These are phyloP conservation scores for Chaetodon auriga DNA, from an alignment of 2,113 vertebrate species.

Conservation along the genomic window DNA sequence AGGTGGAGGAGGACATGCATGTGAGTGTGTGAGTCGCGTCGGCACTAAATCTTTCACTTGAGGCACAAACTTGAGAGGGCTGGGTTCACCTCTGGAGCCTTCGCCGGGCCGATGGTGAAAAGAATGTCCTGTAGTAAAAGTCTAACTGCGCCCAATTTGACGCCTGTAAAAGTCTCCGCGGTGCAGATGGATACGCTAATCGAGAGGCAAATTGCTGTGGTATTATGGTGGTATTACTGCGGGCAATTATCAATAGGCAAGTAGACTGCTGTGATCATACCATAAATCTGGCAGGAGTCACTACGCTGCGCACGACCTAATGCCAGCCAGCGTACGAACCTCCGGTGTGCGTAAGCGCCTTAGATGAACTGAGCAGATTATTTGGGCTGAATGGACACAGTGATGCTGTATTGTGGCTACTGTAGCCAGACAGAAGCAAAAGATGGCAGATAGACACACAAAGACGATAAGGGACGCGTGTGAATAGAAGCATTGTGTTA, in stretches of 20 bases:
- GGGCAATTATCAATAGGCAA: slow-evolving; percentile 68
- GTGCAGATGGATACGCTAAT: slow-evolving; percentile 74
- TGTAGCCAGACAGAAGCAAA: slow-evolving; percentile 47
- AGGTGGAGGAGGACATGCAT: slow-evolving; percentile 35
- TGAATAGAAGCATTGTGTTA: slow-evolving; percentile 62
- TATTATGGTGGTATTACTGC: slow-evolving; percentile 64
- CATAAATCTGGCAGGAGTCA: slow-evolving; percentile 53
- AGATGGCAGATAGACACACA: slow-evolving; percentile 52
- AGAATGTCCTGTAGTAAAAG: slow-evolving; percentile 69
- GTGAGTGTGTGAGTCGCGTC: slow-evolving; percentile 28
- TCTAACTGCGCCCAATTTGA: slow-evolving; percentile 70
- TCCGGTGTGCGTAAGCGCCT: slow-evolving; percentile 20
- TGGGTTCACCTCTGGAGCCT: slow-evolving; percentile 59
- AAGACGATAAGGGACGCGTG: slow-evolving; percentile 39
- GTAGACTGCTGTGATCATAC: slow-evolving; percentile 52
- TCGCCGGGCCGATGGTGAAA: slow-evolving; percentile 52
- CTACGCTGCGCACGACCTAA: slow-evolving; percentile 30
- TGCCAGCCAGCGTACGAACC: slow-evolving; percentile 35
- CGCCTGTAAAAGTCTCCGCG: slow-evolving; percentile 66
- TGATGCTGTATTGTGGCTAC: slow-evolving; percentile 61
- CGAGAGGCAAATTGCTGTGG: slow-evolving; percentile 71
- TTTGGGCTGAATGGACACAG: slow-evolving; percentile 43
- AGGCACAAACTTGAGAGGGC: slow-evolving; percentile 44
- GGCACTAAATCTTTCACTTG: slow-evolving; percentile 67
- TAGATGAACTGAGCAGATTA: slow-evolving; percentile 56